Evolutionary conservation across 2,797 vertebrate species (phyloP).

Genomic region (Synanceia verrucosa): DNA sequence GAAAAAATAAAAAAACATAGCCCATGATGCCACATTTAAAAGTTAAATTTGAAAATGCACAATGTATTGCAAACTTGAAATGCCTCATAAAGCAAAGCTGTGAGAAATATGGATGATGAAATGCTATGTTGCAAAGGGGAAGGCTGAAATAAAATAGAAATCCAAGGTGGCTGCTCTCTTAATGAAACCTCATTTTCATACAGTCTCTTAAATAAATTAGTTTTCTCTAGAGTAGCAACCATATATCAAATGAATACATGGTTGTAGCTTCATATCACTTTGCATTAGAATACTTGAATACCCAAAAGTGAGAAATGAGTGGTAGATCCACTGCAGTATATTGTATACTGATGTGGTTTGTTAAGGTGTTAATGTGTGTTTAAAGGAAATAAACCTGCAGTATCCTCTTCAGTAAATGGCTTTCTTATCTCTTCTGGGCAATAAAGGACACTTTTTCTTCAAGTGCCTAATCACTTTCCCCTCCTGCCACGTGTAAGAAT

Average conservation of each 20-base stretch:
- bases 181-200: background rate
- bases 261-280: background rate
- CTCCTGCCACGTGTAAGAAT: background rate
- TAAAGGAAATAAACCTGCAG: background rate
- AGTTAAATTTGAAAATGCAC: background rate
- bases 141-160: background rate
- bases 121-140: background rate
- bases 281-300: background rate
- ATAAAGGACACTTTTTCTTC: background rate
- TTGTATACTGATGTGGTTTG: background rate
- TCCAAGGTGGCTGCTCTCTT: background rate
- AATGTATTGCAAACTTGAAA: too few relatives aligned
- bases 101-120: too few relatives aligned
- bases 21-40: background rate
- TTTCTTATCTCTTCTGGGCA: background rate
- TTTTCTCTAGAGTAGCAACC: background rate
- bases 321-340: background rate
- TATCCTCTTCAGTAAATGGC: background rate
- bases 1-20: background rate
- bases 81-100: background rate
- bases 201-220: background rate
- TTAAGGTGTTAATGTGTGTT: background rate
- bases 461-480: background rate
- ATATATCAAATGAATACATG: constrained; percentile 1
- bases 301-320: background rate